Base-by-base conservation (phyloP, 92 coral and sea anemone genomes). In the Metridium senile region DNA sequence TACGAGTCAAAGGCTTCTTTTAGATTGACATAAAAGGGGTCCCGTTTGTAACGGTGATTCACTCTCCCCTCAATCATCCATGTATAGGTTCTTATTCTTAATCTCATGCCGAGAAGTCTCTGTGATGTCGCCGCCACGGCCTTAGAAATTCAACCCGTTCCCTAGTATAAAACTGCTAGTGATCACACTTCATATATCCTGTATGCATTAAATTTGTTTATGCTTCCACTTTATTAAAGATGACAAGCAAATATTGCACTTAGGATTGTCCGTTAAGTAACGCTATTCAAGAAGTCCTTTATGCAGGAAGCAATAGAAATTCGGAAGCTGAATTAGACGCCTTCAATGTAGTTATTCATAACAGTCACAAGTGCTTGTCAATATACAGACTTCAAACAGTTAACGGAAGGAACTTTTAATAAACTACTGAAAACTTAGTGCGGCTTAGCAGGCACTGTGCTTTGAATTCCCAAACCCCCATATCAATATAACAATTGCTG, bases 11-110 rank as follows among this genome's bases (percentile, higher is more conserved):
- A 88, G 85, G 74, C 72, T 78, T 80, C 81, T 74, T 87, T 63
- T 79, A 66, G 22, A 64, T 62, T 34, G 67, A 77, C 77, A 69
- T 75, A 43, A 84, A 88, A 91, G 97, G 89, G 97, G 87, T 79
- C 86, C 73, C 87, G 87, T 65, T 65, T 63, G 62, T 45, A 58
- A 62, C 78, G n/a, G 57, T 33, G 78, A 81, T 74, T 61, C 70
- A 77, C 45, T 49, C 51, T 13, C 33, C 65, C 57, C 29, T 51
- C 66, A 59, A 59, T 59, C 66, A 59, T 59, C 4, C 33, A 54
- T 54, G 16, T 20, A 54, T 26, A 10, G 33, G 66, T 43, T 35
- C 35, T 18, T 70, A 30, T 34, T 71, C 46, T 77, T 57, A 30
- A 63, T 77, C 74, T 63, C 82, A 77, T 43, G 56, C 66, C 46